These are phyloP conservation scores for Blastomussa wellsi DNA, from an alignment of 92 coral and sea anemone genomes.

Conservation along the genomic window DNA sequence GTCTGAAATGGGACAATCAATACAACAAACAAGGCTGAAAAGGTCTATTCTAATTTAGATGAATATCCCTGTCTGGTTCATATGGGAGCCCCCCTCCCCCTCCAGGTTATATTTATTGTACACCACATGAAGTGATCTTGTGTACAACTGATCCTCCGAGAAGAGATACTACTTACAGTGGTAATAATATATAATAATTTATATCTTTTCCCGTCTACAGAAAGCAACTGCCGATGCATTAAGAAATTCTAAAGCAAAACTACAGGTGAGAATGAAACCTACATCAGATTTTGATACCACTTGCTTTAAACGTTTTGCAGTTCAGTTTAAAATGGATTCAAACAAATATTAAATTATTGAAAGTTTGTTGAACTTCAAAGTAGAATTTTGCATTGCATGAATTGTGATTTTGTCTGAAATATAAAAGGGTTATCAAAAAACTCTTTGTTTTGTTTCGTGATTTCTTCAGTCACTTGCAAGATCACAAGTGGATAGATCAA, in stretches of 20 bases:
- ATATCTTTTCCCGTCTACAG: slow-evolving; percentile 36
- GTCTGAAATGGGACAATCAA: too few species aligned
- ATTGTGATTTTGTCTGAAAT: not conserved
- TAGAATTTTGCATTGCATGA: not conserved
- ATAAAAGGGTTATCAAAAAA: not conserved
- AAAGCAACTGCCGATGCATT: slow-evolving; percentile 98
- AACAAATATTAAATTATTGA: too few species aligned
- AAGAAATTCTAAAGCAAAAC: slow-evolving; percentile 93
- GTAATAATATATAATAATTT: not conserved
- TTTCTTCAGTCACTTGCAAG: slow-evolving; percentile 72
- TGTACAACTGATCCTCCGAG: too few species aligned
- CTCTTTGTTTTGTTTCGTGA: not conserved
- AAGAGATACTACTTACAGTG: not conserved
- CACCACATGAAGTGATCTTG: too few species aligned
- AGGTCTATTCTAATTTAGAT: too few species aligned
- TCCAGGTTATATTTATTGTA: too few species aligned
- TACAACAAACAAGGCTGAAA: too few species aligned
- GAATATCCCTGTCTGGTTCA: too few species aligned
- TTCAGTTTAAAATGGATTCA: too few species aligned
- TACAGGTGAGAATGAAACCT: slow-evolving; percentile 62
- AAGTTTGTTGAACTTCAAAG: not conserved
- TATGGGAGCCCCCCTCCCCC: too few species aligned
- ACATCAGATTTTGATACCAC: not conserved
- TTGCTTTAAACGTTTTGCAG: not conserved
- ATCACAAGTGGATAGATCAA: slow-evolving; percentile 48